These are phyloP conservation scores for Anseranas semipalmata DNA, from an alignment of 2,113 vertebrate species.

Conservation along the genomic window DNA sequence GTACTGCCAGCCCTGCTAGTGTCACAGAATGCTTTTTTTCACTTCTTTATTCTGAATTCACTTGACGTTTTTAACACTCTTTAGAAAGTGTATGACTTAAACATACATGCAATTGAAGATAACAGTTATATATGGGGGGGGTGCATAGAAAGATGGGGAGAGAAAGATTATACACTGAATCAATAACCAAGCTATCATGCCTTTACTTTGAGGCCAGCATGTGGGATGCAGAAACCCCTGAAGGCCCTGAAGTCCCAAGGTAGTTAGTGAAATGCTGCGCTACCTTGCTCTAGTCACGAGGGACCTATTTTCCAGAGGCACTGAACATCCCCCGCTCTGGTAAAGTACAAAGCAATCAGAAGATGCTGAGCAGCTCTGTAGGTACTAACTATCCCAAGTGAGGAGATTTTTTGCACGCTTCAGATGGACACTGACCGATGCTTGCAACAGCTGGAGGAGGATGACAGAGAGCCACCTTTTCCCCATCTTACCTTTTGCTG, in stretches of 20 bases:
- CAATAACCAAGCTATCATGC: not conserved
- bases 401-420: not conserved
- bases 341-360: not conserved
- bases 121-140: not conserved
- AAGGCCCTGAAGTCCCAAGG: not conserved
- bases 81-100: not conserved
- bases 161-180: not conserved
- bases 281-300: not conserved
- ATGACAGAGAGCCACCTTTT: not conserved
- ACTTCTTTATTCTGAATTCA: not conserved
- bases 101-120: not conserved
- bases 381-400: accelerated
- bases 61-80: slow-evolving; percentile 11
- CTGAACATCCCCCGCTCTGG: not conserved
- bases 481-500: not conserved
- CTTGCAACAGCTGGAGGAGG: not conserved
- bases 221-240: not conserved
- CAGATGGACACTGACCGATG: not conserved
- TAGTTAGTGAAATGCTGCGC: not conserved
- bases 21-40: slow-evolving; percentile 5
- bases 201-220: not conserved
- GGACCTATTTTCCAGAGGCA: not conserved
- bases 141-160: not conserved
- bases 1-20: not conserved
- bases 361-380: not conserved